Evolutionary conservation across 2,888 invertebrate species (phyloP), one percentile per base, ranked within the genome.

Genomic region (Trissolcus japonicus): DNA sequence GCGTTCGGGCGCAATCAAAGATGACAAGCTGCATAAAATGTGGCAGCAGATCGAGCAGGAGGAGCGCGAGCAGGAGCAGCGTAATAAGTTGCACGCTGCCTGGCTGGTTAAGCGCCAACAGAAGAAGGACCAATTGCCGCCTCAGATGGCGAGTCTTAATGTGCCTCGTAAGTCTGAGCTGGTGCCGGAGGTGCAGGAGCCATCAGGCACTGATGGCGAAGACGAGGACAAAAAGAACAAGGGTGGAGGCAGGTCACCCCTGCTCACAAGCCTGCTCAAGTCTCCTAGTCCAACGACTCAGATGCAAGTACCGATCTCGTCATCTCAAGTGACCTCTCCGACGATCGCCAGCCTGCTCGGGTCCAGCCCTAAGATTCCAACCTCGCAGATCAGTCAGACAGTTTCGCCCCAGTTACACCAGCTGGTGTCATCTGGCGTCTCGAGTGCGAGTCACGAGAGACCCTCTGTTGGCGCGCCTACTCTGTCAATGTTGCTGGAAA

Each of bases 241-340:
- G 55, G 83, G 82, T 48, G 85, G 85, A 2, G 88, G 86, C 11
- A 83, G 84, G 53, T 87, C 92, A 6, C 96, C 96, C 0, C 89
- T 97, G 51, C 90, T 97, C 55, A 96, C 96, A 7, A 96, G 96
- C 54, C 90, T 97, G 43, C 90, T 97, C 4, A 95, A 96, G 87
- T 94, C 94, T 53, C 92, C 92, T 0, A 92, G 92, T 29, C 92
- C 92, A 62, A 87, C 92, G 59, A 85, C 84, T 6, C 88, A 88
- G 65, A 83, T 87, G 35, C 86, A 85, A 66, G 81, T 83, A 16
- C 68, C 84, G 7, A 83, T 85, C 19, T 89, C 89, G 56, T 88
- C 90, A 51, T 86, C 88, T 13, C 87, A 90, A 65, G 85, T 87
- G 0, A 86, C 86, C 9, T 87, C 89, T 1, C 91, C 92, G 0